phyloP scores from a whole-genome alignment of 1,140 invertebrate species.

The Eupeodes corollae region DNA sequence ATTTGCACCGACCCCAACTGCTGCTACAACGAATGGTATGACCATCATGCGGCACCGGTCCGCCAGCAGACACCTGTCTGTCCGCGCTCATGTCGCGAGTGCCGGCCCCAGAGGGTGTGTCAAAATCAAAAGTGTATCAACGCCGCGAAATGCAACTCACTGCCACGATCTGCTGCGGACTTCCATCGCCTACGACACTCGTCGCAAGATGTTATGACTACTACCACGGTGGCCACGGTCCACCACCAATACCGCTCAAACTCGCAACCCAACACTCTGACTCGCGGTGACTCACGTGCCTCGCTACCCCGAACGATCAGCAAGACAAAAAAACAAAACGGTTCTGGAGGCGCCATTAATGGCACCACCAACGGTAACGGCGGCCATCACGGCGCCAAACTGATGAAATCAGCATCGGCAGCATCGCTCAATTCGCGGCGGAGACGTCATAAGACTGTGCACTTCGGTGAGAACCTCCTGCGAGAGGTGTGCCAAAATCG shows the following conservation, averaged over 20 bases:
- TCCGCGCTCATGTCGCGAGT: constrained; percentile 32
- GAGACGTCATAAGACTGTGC: constrained; percentile 59
- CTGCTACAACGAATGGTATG: constrained; percentile 28
- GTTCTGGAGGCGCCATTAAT: constrained; percentile 13
- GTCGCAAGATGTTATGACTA: constrained; percentile 16
- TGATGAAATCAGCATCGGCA: constrained; percentile 36
- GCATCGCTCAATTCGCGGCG: constrained; percentile 46
- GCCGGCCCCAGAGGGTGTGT: constrained; percentile 27
- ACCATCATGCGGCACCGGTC: constrained; percentile 2
- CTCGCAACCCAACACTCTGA: constrained; percentile 33
- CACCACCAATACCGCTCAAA: constrained; percentile 33
- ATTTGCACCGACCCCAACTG: constrained; percentile 37
- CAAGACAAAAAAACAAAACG: constrained; percentile 1
- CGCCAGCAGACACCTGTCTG: constrained; percentile 12
- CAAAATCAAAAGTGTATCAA: constrained; percentile 37
- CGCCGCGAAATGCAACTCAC: constrained; percentile 37
- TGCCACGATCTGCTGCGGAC: constrained; percentile 36
- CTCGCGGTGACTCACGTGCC: constrained; percentile 29
- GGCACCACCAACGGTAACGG: constrained; percentile 13
- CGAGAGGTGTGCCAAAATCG: constrained; percentile 55
- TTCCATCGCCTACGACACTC: constrained; percentile 31
- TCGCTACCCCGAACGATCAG: constrained; percentile 8
- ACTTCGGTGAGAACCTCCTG: constrained; percentile 58
- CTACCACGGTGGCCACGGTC: constrained; percentile 31
- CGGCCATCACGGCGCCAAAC: constrained; percentile 14